Conservation (phyloP, 2,888 invertebrate species). For the Plebejus anna region DNA sequence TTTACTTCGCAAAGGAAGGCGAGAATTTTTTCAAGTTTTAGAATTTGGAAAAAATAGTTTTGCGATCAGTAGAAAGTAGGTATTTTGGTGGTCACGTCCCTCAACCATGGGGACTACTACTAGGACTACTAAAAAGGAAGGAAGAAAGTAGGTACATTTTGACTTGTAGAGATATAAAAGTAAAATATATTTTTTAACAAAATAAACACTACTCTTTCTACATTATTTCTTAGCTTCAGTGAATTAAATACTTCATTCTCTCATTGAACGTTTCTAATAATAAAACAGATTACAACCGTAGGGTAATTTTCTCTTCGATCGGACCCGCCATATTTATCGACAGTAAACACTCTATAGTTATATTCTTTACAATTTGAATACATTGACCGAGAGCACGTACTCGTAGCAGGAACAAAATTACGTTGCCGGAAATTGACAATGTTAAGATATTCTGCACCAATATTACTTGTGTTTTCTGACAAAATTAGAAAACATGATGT, state of each 20-base stretch:
- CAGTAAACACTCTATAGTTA: background rate
- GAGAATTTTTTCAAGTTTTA: too few species aligned
- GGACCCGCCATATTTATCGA: background rate
- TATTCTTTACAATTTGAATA: background rate
- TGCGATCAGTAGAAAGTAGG: too few species aligned
- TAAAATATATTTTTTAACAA: background rate
- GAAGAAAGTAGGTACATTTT: too few species aligned
- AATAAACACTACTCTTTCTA: background rate
- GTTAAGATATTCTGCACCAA: background rate
- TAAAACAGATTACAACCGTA: background rate
- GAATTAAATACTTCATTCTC: background rate
- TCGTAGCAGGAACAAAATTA: background rate
- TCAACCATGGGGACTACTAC: too few species aligned
- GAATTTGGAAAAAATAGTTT: too few species aligned
- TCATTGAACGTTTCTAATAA: background rate
- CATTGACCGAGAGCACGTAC: background rate
- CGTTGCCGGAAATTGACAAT: background rate
- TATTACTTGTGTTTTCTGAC: background rate
- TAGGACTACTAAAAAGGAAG: too few species aligned
- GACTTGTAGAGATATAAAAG: too few species aligned
- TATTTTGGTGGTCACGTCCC: too few species aligned
- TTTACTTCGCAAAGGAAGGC: background rate
- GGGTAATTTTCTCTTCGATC: background rate
- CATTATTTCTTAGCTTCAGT: background rate
- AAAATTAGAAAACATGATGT: background rate